Percentiles rank a stretch among this genome's conserved stretches.
phyloP scores from a whole-genome alignment of 2,113 vertebrate species.

The Xyrauchen texanus region DNA sequence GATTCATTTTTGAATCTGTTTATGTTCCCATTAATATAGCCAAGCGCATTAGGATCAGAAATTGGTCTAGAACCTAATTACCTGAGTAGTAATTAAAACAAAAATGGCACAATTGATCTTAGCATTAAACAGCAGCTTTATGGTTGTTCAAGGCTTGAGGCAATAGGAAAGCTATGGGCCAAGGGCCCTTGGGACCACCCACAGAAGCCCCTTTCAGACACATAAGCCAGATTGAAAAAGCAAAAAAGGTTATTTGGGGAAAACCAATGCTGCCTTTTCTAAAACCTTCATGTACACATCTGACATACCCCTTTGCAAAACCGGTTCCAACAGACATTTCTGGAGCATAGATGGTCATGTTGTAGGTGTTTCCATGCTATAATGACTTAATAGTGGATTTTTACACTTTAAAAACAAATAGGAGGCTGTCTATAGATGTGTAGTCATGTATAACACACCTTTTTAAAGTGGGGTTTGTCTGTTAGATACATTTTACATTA shows the following conservation, averaged over 20 bases:
- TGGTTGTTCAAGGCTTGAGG: background rate
- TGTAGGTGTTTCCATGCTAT: constrained; percentile 54
- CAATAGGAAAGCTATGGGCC: constrained; percentile 49
- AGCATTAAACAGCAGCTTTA: background rate
- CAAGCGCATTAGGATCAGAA: too few relatives aligned
- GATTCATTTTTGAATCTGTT: constrained; percentile 2
- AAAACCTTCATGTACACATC: constrained; percentile 20
- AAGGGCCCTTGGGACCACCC: constrained; percentile 65
- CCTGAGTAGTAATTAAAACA: too few relatives aligned
- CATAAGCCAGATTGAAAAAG: constrained; percentile 53
- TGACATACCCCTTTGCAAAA: constrained; percentile 21
- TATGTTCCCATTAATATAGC: background rate
- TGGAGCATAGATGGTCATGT: constrained; percentile 15
- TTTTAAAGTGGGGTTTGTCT: too few relatives aligned
- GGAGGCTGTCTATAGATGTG: background rate
- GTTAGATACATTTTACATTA: too few relatives aligned
- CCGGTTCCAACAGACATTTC: background rate
- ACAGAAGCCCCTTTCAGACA: constrained; percentile 54
- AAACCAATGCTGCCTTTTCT: constrained; percentile 14
- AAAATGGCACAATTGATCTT: too few relatives aligned
- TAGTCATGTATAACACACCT: background rate
- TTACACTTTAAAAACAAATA: constrained; percentile 29
- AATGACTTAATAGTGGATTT: constrained; percentile 60
- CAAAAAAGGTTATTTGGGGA: constrained; percentile 49
- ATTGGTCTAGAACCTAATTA: too few relatives aligned